phyloP scores from a whole-genome alignment of 2,113 vertebrate genomes.

The Bubo blakistoni region DNA sequence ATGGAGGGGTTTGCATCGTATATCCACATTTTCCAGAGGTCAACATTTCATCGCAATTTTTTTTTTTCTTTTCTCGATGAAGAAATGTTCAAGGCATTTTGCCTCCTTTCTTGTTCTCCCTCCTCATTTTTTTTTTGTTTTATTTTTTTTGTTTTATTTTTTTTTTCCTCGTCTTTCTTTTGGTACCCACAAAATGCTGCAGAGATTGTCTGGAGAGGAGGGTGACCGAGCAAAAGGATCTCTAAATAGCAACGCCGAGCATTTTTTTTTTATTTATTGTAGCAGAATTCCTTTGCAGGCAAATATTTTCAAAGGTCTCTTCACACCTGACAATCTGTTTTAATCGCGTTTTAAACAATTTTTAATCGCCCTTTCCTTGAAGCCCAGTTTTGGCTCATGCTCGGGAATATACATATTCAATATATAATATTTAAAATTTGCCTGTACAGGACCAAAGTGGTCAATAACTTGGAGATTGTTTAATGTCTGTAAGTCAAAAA shows the following conservation, averaged over 20 bases:
- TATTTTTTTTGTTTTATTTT: too few relatives aligned
- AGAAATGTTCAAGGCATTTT: neutral
- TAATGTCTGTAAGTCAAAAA: neutral
- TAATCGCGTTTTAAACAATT: neutral
- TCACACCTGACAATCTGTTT: neutral
- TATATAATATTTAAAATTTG: neutral
- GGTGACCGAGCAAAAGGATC: slow-evolving; percentile 7
- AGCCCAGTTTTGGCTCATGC: neutral
- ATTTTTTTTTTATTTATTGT: neutral
- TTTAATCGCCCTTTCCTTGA: neutral
- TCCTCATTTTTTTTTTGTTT: too few relatives aligned
- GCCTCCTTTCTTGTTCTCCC: neutral
- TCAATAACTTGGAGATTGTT: neutral
- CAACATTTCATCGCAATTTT: neutral
- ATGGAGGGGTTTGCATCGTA: neutral
- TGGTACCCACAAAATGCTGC: slow-evolving; percentile 16
- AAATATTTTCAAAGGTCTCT: slow-evolving; percentile 37
- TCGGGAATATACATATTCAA: neutral
- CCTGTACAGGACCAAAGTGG: neutral
- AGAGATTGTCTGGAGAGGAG: slow-evolving; percentile 33
- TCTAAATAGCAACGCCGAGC: neutral
- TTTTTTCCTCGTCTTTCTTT: neutral
- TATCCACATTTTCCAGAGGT: slow-evolving; percentile 15
- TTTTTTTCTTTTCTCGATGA: neutral
- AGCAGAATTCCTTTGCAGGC: slow-evolving; percentile 40